Evolutionary conservation across 2,113 vertebrate species (phyloP).

Genomic region (Megaceryle torquata): DNA sequence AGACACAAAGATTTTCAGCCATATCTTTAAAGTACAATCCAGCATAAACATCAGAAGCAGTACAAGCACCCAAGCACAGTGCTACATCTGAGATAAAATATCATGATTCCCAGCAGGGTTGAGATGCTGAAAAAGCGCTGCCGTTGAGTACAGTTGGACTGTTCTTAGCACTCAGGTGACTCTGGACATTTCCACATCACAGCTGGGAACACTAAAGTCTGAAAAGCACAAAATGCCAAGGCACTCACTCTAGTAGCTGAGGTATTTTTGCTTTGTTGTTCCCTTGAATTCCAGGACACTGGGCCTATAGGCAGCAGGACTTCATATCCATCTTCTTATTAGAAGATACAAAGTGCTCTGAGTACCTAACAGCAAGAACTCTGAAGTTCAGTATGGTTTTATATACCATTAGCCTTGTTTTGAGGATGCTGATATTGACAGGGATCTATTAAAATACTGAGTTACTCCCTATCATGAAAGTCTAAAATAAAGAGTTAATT

Average conservation of each 20-base stretch:
- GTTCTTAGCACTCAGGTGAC: neutral
- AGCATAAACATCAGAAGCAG: neutral
- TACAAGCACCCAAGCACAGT: neutral
- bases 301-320: neutral
- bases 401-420: too few relatives aligned
- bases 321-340: neutral
- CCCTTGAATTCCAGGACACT: neutral
- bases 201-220: neutral
- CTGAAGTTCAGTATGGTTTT: too few relatives aligned
- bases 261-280: neutral
- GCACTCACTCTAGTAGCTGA: neutral
- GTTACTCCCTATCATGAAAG: neutral
- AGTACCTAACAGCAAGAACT: neutral
- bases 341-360: neutral
- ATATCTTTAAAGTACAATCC: neutral
- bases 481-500: neutral
- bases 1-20: neutral
- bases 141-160: neutral
- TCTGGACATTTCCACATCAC: neutral
- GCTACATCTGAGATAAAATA: neutral
- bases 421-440: too few relatives aligned
- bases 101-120: neutral
- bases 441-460: neutral
- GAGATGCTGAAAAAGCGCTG: neutral
- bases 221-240: neutral